Percentiles rank a stretch among this genome's conserved stretches.
Conservation (phyloP, 2,113 vertebrate genomes). For the Turdus rufiventris region DNA sequence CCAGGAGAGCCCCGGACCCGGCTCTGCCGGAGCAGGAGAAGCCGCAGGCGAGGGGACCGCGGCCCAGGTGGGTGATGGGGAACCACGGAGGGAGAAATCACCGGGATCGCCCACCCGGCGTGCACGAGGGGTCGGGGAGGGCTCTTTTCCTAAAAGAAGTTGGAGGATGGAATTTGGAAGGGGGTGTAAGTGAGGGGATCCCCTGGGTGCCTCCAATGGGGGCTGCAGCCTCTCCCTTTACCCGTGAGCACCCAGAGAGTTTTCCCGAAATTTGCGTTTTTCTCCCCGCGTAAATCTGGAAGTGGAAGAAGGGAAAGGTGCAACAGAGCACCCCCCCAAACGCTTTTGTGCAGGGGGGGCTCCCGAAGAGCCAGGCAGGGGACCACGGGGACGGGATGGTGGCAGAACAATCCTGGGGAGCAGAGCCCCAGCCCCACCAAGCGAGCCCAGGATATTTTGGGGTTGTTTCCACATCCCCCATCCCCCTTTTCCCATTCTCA, state of each 20-base stretch:
- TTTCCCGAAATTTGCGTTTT: accelerated
- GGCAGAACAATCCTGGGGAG: not conserved
- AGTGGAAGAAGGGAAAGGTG: not conserved
- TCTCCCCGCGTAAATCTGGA: accelerated
- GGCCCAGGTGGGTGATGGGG: not conserved
- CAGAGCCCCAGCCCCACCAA: not conserved
- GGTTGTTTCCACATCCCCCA: accelerated
- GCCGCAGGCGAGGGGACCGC: not conserved
- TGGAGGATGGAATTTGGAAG: not conserved
- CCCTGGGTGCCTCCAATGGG: not conserved
- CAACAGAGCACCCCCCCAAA: not conserved
- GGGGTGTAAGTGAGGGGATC: accelerated
- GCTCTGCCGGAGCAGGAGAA: not conserved
- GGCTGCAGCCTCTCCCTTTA: not conserved
- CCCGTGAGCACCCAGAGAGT: accelerated
- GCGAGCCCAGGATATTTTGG: not conserved
- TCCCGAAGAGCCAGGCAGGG: not conserved
- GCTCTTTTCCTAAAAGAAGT: not conserved
- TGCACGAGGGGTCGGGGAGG: no score
- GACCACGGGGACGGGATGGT: not conserved
- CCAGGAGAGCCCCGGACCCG: not conserved
- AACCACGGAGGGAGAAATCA: not conserved
- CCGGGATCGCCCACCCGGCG: accelerated
- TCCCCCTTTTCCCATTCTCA: not conserved
- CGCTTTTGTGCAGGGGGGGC: not conserved